phyloP scores from a whole-genome alignment of 2,888 invertebrate species.

The Sicus ferrugineus region DNA sequence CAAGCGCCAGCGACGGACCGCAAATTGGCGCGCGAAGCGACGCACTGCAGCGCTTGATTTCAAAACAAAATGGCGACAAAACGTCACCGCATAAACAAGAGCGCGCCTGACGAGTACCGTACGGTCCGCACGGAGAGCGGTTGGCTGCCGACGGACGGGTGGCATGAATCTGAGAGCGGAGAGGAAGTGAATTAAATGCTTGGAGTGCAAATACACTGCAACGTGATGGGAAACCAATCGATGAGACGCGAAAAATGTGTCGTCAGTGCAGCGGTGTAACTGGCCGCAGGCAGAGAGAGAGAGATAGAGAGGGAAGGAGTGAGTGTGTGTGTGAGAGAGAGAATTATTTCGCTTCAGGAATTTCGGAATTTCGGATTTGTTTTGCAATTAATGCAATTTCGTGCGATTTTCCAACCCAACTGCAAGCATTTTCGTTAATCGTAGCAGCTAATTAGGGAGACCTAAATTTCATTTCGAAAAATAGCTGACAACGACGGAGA shows the following conservation, averaged over 20 bases:
- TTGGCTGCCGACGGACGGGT: not conserved
- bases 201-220: not conserved
- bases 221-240: constrained; percentile 12
- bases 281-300: not conserved
- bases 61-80: not conserved
- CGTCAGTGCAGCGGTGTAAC: no score
- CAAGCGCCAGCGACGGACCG: not conserved
- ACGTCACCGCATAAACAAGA: not conserved
- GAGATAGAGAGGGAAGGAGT: not conserved
- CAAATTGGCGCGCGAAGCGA: not conserved
- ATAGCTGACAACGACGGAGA: no score
- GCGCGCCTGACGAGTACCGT: not conserved
- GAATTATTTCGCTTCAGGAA: not conserved
- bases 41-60: not conserved
- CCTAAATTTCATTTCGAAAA: no score
- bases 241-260: not conserved
- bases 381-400: not conserved
- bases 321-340: no score
- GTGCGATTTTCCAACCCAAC: not conserved
- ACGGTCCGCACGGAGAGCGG: no score
- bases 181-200: not conserved
- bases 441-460: no score
- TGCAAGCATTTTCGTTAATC: not conserved
- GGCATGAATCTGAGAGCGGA: not conserved
- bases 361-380: not conserved